Conservation (phyloP, 1,140 invertebrate species). For the Bombus turneri region DNA sequence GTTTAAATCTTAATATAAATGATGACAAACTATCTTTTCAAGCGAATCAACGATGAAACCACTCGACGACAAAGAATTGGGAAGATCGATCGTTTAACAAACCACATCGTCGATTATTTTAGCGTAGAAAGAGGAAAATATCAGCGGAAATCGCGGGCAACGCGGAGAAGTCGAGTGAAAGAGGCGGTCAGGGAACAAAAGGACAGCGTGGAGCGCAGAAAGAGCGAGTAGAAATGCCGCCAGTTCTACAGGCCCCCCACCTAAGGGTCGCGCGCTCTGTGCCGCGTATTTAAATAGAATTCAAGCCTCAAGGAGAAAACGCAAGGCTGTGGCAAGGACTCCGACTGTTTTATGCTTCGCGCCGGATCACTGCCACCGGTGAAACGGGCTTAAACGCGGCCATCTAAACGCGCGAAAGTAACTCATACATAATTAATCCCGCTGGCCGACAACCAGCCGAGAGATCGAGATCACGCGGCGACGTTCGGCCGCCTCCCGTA, state of each 20-base stretch:
- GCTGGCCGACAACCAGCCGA: neutral
- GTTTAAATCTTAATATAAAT: too few species aligned
- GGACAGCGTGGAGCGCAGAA: conserved; percentile 2
- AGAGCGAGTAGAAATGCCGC: conserved; percentile 30
- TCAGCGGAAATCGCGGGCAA: neutral
- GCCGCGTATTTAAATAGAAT: conserved; percentile 68
- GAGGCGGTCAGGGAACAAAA: conserved; percentile 1
- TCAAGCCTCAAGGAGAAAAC: conserved; percentile 67
- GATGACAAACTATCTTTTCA: neutral
- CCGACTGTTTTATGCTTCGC: conserved; percentile 55
- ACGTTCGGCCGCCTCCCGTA: neutral
- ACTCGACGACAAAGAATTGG: neutral
- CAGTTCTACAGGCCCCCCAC: conserved; percentile 27
- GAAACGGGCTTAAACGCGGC: neutral
- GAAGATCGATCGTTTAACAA: neutral
- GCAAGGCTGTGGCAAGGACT: conserved; percentile 74
- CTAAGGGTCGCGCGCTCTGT: neutral
- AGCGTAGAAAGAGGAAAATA: neutral
- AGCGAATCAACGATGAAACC: neutral
- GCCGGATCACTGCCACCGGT: conserved; percentile 55
- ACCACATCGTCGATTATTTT: neutral
- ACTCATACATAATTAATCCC: conserved; percentile 44
- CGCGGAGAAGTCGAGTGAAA: conserved; percentile 7
- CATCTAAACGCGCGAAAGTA: conserved; percentile 49
- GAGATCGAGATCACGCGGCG: conserved; percentile 12